A percentile compares a stretch with the other conserved stretches of the same genome.
These are phyloP conservation scores for Allacma fusca DNA, from an alignment of 2,888 invertebrate species.

Conservation along the genomic window DNA sequence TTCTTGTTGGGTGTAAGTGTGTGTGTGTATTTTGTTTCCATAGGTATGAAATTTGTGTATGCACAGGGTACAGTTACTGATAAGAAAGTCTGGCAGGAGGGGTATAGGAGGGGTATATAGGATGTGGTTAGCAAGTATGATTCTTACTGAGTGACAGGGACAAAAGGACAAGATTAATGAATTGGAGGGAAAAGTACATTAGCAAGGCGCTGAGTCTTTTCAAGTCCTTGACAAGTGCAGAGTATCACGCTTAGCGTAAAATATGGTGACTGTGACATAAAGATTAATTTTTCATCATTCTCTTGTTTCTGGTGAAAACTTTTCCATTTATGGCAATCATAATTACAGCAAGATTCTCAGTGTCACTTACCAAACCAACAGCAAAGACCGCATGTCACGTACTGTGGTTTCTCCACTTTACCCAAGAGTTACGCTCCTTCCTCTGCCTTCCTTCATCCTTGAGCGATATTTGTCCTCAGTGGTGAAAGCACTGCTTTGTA, in stretches of 20 bases:
- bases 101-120: no score
- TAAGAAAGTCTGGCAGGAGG: no score
- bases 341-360: background rate
- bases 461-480: no score
- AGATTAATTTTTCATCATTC: slow-evolving; percentile 24
- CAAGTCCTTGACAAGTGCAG: slow-evolving; percentile 17
- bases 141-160: background rate
- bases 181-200: slow-evolving; percentile 17
- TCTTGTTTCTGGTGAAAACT: slow-evolving; percentile 2
- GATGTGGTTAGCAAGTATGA: background rate
- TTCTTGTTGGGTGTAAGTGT: no score
- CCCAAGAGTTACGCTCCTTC: background rate
- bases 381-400: background rate
- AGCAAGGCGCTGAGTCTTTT: slow-evolving; percentile 10
- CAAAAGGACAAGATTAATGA: slow-evolving; percentile 28
- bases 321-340: slow-evolving; percentile 2
- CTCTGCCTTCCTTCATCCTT: background rate
- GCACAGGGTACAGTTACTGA: no score
- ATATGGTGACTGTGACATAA: background rate
- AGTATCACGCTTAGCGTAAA: slow-evolving; percentile 9
- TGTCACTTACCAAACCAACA: background rate
- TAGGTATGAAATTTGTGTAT: no score
- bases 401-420: background rate
- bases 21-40: no score
- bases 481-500: no score